Evolutionary conservation across 2,888 invertebrate genomes (phyloP).

Genomic region (Drosophila austrosaltans): DNA sequence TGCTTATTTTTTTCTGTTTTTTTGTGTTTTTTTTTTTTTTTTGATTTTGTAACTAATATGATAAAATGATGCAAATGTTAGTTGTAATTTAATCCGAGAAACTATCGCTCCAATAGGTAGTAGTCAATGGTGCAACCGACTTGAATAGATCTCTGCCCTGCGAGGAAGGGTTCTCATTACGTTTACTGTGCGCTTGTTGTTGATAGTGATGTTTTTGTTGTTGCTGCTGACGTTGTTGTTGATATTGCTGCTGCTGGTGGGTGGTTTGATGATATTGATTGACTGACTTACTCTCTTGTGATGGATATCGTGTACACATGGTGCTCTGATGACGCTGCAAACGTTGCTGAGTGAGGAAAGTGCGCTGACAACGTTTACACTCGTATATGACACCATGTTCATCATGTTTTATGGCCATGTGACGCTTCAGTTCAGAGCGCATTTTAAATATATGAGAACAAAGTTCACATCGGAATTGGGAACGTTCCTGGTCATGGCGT

Average conservation of each 20-base stretch:
- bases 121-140: slow-evolving; percentile 83
- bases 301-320: slow-evolving; percentile 49
- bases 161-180: slow-evolving; percentile 28
- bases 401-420: slow-evolving; percentile 80
- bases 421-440: slow-evolving; percentile 80
- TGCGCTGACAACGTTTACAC: slow-evolving; percentile 82
- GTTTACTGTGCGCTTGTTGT: slow-evolving; percentile 37
- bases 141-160: slow-evolving; percentile 83
- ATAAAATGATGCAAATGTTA: slow-evolving; percentile 4
- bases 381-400: slow-evolving; percentile 74
- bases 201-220: slow-evolving; percentile 45
- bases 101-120: slow-evolving; percentile 84
- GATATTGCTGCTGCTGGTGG: slow-evolving; percentile 19
- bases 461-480: slow-evolving; percentile 66
- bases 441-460: slow-evolving; percentile 72
- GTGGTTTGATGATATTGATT: slow-evolving; percentile 29
- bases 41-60: too few relatives aligned
- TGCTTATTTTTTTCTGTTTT: too few relatives aligned
- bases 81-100: slow-evolving; percentile 82
- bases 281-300: slow-evolving; percentile 38
- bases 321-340: slow-evolving; percentile 78
- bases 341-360: slow-evolving; percentile 79
- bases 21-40: too few relatives aligned
- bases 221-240: slow-evolving; percentile 26
- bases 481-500: slow-evolving; percentile 81